Conservation (phyloP, 2,113 vertebrate genomes). For the Sterrhoptilus dennistouni region DNA sequence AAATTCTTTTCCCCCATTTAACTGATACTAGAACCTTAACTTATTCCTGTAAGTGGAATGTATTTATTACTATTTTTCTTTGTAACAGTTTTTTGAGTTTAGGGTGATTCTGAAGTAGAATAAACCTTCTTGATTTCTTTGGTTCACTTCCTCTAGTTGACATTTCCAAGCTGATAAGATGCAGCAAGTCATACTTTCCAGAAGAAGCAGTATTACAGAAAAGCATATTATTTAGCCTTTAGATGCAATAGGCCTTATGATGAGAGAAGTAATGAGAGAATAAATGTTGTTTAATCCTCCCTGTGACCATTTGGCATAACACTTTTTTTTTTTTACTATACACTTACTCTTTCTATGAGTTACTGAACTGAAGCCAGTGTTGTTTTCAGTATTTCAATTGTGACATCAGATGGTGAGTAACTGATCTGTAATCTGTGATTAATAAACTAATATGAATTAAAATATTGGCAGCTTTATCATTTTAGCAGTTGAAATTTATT, state of each 20-base stretch:
- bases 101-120: not conserved
- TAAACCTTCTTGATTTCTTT: not conserved
- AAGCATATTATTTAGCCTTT: not conserved
- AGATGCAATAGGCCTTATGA: not conserved
- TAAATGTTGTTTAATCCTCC: slow-evolving; percentile 1
- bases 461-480: not conserved
- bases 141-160: not conserved
- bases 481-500: not conserved
- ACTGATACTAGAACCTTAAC: not conserved
- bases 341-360: not conserved
- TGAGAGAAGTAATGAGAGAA: not conserved
- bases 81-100: not conserved
- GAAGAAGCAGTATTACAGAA: not conserved
- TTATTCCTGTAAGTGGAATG: not conserved
- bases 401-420: not conserved
- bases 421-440: not conserved
- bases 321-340: not conserved
- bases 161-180: not conserved
- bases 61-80: not conserved
- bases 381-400: not conserved
- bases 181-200: not conserved
- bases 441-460: not conserved
- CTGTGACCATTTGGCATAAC: not conserved
- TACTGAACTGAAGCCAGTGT: not conserved
- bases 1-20: not conserved